These are phyloP conservation scores for Gambusia yucatana DNA, from an alignment of 2,797 vertebrate species.

Conservation along the genomic window DNA sequence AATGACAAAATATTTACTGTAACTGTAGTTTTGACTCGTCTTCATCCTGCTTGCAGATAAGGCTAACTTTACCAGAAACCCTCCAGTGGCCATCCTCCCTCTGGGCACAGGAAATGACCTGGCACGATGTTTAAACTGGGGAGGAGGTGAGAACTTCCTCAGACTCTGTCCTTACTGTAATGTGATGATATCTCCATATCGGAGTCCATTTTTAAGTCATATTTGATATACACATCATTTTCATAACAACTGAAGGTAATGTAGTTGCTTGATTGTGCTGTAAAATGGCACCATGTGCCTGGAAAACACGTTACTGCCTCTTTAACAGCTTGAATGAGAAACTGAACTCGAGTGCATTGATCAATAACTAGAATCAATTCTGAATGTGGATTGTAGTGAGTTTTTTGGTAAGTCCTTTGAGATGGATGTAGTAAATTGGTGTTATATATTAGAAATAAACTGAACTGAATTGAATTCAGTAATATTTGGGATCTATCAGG, in stretches of 20 bases:
- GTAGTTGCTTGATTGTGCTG: too few species aligned
- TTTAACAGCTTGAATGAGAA: background rate
- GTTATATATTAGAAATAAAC: background rate
- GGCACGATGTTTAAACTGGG: conserved; percentile 94
- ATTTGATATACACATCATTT: too few species aligned
- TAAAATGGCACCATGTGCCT: background rate
- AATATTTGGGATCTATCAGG: background rate
- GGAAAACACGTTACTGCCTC: background rate
- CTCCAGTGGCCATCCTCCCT: conserved; percentile 91
- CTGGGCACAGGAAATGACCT: conserved; percentile 95
- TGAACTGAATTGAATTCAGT: background rate
- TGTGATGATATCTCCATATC: background rate
- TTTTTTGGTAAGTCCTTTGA: background rate
- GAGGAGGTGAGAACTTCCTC: conserved; percentile 87
- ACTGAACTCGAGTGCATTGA: background rate
- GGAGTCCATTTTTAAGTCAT: background rate
- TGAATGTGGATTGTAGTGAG: background rate
- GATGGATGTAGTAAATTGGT: background rate
- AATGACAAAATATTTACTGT: background rate
- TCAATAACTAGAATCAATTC: background rate
- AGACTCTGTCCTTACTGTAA: background rate
- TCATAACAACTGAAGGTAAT: too few species aligned
- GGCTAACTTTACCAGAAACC: conserved; percentile 85
- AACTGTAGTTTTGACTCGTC: background rate
- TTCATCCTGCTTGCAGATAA: conserved; percentile 83